Evolutionary conservation across 1,140 invertebrate species (phyloP).

Genomic region (Drosophila lowei): DNA sequence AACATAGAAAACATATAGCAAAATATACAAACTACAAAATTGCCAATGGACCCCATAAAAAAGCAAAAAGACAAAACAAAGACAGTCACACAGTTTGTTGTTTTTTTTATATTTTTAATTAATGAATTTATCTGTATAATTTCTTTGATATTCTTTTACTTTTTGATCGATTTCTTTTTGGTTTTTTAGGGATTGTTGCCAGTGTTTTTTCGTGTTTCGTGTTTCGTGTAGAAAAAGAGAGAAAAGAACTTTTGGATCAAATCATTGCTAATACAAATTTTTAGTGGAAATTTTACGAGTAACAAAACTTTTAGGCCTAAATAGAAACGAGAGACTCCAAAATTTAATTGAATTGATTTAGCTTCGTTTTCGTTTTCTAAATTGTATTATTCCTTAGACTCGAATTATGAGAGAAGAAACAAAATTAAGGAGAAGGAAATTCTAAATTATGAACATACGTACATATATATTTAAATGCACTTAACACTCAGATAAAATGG

Average conservation of each 20-base stretch:
- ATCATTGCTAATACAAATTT: conserved; percentile 70
- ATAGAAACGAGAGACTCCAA: conserved; percentile 56
- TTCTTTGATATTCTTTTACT: conserved; percentile 26
- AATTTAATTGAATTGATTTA: conserved; percentile 25
- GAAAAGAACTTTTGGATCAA: conserved; percentile 50
- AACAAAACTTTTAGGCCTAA: conserved; percentile 45
- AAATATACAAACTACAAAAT: conserved; percentile 65
- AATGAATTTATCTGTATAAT: conserved; percentile 1
- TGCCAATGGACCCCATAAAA: conserved; percentile 28
- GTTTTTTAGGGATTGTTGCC: conserved; percentile 43
- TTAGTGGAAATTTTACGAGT: conserved; percentile 72
- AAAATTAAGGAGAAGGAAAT: conserved; percentile 1
- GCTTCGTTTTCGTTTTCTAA: conserved; percentile 28
- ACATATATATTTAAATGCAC: conserved; percentile 16
- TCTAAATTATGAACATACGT: background rate
- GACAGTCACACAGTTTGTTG: conserved; percentile 31
- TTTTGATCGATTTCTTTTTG: conserved; percentile 38
- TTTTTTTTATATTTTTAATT: conserved; percentile 16
- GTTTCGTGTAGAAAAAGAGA: conserved; percentile 14
- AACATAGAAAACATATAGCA: conserved; percentile 46
- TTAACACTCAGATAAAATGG: conserved; percentile 21
- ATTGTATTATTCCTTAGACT: conserved; percentile 6
- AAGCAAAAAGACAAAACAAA: conserved; percentile 20
- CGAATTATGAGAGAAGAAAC: background rate
- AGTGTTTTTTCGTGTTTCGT: conserved; percentile 26